Evolutionary conservation across 2,888 invertebrate species (phyloP), one percentile per base, ranked within the genome.

Genomic region (Sarcophaga rosellei): DNA sequence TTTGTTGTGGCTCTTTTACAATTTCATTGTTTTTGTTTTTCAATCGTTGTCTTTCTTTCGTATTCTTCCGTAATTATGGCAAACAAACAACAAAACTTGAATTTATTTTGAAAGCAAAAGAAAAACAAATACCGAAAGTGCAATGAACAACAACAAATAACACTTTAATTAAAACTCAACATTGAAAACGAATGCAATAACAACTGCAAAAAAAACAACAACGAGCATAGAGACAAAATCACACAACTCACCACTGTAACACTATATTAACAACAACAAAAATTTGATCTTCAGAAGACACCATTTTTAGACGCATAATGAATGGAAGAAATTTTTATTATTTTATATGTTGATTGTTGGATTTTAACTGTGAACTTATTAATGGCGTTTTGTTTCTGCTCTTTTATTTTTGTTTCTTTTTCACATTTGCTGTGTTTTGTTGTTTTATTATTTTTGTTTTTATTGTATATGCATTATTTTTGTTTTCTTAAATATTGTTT

Each of bases 151-250:
- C 73, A 62, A 20, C 45, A 73, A 68, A 12, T 53, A 53, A 15
- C 47, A 72, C 23, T 76, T 84, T 86, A 82, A 82, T 82, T 86
- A 79, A 82, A 79, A 45, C 44, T 23, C 65, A 70, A 62, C 65
- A 61, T 79, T 78, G 23, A 68, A 73, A 81, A 83, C 23, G 68
- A 73, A 61, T 35, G 68, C 23, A 62, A 17, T 53, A 15, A 53
- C 21, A 70, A 23, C 57, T 20, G 15, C 6, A n/a, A 63, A 20
- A 72, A 44, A 10, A 45, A 17, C 53, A 53, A 53, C 53, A 53
- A 53, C 5, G 5, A 53, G 12, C 12, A 53, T 53, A 17, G 17
- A 53, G 53, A 12, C 17, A 5, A 53, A 15, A 12, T 53, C 17
- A 53, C 12, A 53, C 53, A 35, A 10, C 35, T 35, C 35, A 35